Evolutionary conservation across 2,797 vertebrate genomes (phyloP).

Genomic region (Acanthis flammea): DNA sequence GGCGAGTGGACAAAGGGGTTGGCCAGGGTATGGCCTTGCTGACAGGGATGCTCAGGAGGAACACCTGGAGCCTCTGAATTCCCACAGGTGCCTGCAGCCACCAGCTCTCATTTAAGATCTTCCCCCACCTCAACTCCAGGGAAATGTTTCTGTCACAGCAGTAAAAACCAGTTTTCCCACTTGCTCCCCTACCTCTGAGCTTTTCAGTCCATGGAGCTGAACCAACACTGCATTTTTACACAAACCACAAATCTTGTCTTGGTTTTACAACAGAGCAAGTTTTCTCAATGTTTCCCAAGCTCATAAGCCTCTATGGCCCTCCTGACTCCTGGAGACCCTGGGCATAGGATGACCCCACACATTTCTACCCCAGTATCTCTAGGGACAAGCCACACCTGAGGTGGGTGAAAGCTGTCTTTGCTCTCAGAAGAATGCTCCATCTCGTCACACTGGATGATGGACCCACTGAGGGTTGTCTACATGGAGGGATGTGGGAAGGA

Average conservation of each 20-base stretch:
- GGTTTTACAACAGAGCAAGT: background rate
- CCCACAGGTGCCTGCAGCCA: background rate
- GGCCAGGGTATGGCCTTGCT: background rate
- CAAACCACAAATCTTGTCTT: background rate
- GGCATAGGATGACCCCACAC: background rate
- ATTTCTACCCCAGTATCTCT: background rate
- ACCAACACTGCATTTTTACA: background rate
- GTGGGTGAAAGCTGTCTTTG: background rate
- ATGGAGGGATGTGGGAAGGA: background rate
- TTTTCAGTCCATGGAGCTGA: background rate
- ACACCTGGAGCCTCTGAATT: background rate
- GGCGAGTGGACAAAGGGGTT: accelerated
- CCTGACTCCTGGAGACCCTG: background rate
- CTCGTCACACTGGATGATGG: background rate
- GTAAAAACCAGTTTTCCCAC: background rate
- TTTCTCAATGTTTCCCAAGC: background rate
- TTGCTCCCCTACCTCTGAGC: background rate
- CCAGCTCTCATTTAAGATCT: background rate
- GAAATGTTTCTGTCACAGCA: background rate
- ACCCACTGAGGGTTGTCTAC: background rate
- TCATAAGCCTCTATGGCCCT: background rate
- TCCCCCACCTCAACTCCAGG: background rate
- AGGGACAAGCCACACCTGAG: background rate
- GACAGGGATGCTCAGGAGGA: background rate
- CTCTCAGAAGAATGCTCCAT: background rate